Evolutionary conservation across 2,888 invertebrate species (phyloP).

Genomic region (Argyra leucocephala): DNA sequence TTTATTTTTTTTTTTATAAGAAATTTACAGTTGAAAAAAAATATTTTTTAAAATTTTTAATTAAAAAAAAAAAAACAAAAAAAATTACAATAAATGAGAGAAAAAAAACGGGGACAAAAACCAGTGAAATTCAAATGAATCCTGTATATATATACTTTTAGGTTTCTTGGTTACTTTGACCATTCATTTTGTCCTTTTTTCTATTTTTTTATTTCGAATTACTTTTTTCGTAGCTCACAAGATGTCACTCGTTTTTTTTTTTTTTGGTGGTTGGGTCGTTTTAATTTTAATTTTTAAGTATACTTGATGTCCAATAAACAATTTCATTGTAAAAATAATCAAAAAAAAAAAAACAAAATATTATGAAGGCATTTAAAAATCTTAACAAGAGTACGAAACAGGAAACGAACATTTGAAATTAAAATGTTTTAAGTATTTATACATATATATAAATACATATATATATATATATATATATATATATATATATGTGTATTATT

Average conservation of each 20-base stretch:
- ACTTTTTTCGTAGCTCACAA: too few relatives aligned
- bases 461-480: too few relatives aligned
- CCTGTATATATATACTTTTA: background rate
- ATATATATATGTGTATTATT: too few relatives aligned
- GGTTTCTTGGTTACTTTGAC: conserved; percentile 6
- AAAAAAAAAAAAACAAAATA: background rate
- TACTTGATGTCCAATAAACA: background rate
- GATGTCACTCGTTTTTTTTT: too few relatives aligned
- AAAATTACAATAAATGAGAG: background rate
- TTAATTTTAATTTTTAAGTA: background rate
- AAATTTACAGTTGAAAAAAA: background rate
- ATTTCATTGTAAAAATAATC: background rate
- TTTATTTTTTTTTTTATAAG: background rate
- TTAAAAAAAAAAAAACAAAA: background rate
- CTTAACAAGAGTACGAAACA: too few relatives aligned
- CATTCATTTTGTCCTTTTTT: background rate
- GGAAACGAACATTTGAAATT: too few relatives aligned
- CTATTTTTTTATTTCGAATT: too few relatives aligned
- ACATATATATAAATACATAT: too few relatives aligned
- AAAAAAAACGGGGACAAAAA: background rate
- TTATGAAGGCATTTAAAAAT: too few relatives aligned
- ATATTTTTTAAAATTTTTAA: background rate
- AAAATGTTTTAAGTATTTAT: too few relatives aligned
- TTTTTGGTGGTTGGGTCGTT: background rate
- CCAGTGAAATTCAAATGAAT: background rate